Evolutionary conservation across 37 sponge, comb jelly and placozoan species (phyloP).

Genomic region (Axinella damicornis): DNA sequence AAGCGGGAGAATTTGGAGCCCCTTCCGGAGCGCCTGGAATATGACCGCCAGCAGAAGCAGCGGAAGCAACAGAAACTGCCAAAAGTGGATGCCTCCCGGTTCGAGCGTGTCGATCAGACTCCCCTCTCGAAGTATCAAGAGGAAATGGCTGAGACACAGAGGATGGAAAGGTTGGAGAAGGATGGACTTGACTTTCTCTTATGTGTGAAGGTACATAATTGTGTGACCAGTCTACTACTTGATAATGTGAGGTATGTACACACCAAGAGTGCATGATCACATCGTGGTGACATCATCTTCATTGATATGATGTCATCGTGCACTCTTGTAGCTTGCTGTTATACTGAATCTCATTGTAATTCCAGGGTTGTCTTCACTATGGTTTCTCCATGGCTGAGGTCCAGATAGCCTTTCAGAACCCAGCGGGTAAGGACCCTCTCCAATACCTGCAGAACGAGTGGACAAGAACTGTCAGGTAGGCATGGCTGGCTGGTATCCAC

Average conservation of each 20-base stretch:
- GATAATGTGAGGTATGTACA: too few species aligned
- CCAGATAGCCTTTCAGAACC: constrained; percentile 16
- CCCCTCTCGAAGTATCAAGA: background rate
- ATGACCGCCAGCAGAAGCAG: background rate
- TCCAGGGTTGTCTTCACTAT: constrained; percentile 33
- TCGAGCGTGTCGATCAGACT: background rate
- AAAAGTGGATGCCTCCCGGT: background rate
- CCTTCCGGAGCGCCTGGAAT: background rate
- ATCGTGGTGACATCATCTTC: too few species aligned
- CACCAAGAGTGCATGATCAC: too few species aligned
- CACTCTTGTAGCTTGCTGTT: too few species aligned
- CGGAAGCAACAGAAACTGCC: background rate
- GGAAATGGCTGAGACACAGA: background rate
- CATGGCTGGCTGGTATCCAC: too few species aligned
- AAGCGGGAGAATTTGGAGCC: background rate
- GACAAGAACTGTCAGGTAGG: background rate
- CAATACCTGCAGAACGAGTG: constrained; percentile 24
- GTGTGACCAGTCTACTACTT: too few species aligned
- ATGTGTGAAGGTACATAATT: constrained; percentile 40
- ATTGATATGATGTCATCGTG: too few species aligned
- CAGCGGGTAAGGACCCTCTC: background rate
- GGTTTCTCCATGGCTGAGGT: constrained; percentile 63
- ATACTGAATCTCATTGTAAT: too few species aligned
- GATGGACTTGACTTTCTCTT: constrained; percentile 38
- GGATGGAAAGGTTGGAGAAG: background rate